Base-by-base conservation (phyloP, 1,140 invertebrate genomes). In the Pemphigus obesinymphae region DNA sequence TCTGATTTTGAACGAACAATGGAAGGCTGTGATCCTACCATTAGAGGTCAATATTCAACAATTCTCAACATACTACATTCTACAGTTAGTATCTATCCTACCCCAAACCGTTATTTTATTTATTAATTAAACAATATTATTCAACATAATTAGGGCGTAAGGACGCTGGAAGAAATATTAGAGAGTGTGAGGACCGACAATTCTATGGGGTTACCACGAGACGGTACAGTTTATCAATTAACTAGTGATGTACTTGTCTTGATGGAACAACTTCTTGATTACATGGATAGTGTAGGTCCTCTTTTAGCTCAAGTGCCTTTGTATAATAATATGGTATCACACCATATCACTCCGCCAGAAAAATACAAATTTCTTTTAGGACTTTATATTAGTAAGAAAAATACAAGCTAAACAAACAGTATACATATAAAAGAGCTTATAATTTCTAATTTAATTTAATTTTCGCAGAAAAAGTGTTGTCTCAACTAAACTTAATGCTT, bases 221-320 rank as follows among this genome's bases (percentile, higher is more conserved):
- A 99, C 90, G 97, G 97, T 82, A 99, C 97, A 0, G 97, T 99
- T 31, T 96, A 97, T 86, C 96, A 99, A 88, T 89, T 97, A 61
- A 97, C 96, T 4, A 96, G 93, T 73, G 97, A 98, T 87, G 95
- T 97, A 75, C 90, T 97, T 58, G 92, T 96, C 83, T 94, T 96
- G 88, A 88, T 95, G 61, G 94, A 96, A 87, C 94, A 96, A 85
- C 88, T 97, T 70, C 90, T 92, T 20, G 92, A 93, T 82, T 94
- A 95, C 85, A 90, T 90, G 29, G 92, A 94, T 84, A 94, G 92
- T 8, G 92, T 95, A 68, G 93, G 91, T 84, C 89, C 84, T 84
- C 90, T 92, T 86, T 85, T 92, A 84, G 86, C 88, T 76, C 87
- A 92, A 87, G 92, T 93, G 85, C 86, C 88, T 11, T 87, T 87